Conservation (phyloP, 2,888 invertebrate species). For the Tenthredo livida region DNA sequence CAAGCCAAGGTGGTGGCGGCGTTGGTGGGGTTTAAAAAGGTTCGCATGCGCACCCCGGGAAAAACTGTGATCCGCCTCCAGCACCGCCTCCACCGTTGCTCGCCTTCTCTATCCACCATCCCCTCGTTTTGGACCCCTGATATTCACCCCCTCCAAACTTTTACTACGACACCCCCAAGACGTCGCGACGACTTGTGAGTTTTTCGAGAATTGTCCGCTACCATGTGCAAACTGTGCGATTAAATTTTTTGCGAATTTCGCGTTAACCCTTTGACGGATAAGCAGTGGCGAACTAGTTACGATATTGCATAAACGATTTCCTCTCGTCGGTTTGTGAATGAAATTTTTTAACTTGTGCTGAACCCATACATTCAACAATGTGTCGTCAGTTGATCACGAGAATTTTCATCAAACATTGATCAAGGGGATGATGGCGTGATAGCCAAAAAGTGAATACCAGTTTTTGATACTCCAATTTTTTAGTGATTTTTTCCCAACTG, state of each 20-base stretch:
- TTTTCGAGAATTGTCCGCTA: slow-evolving; percentile 68
- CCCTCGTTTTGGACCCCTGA: slow-evolving; percentile 62
- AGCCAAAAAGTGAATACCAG: not conserved
- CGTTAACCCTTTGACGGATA: slow-evolving; percentile 36
- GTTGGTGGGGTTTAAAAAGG: slow-evolving; percentile 75
- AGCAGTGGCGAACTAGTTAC: not conserved
- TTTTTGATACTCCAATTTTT: not conserved
- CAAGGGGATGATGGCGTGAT: slow-evolving; percentile 3
- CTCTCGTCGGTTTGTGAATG: not conserved
- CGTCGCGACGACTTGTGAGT: slow-evolving; percentile 66
- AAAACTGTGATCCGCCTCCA: slow-evolving; percentile 76
- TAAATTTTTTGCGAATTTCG: slow-evolving; percentile 30
- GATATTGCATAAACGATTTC: not conserved
- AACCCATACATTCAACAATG: not conserved
- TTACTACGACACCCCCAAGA: slow-evolving; percentile 69
- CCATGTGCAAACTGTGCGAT: slow-evolving; percentile 61
- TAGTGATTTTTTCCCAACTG: not conserved
- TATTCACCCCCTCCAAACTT: slow-evolving; percentile 53
- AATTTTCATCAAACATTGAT: not conserved
- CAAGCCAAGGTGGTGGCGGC: slow-evolving; percentile 65
- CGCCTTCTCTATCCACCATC: slow-evolving; percentile 64
- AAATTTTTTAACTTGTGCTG: not conserved
- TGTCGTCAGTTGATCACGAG: not conserved
- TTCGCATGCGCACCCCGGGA: slow-evolving; percentile 75
- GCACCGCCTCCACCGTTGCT: slow-evolving; percentile 70